Conservation (phyloP, 2,113 vertebrate species). For the Apodemus sylvaticus region DNA sequence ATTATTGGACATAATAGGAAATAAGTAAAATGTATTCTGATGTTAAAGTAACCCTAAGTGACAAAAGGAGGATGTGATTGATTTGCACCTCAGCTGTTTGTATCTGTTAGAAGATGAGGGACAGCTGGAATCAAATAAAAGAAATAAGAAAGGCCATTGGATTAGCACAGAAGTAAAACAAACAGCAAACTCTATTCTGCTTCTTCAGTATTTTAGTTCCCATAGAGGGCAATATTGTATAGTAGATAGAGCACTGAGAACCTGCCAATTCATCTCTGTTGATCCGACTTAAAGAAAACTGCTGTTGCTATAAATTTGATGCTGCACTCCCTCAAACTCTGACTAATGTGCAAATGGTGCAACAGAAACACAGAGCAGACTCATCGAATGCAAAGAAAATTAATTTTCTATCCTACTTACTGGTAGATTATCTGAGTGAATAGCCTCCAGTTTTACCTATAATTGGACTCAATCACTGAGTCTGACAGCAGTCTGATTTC, state of each 20-base stretch:
- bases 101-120: neutral
- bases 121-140: conserved; percentile 30
- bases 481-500: neutral
- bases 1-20: neutral
- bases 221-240: conserved; percentile 89
- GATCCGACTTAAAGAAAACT: conserved; percentile 80
- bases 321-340: conserved; percentile 74
- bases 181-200: neutral
- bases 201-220: conserved; percentile 77
- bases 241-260: conserved; percentile 80
- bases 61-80: neutral
- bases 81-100: neutral
- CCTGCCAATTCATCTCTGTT: conserved; percentile 79
- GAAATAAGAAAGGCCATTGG: conserved; percentile 8
- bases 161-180: neutral
- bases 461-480: conserved; percentile 27
- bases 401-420: conserved; percentile 70
- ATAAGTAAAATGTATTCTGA: neutral
- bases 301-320: conserved; percentile 78
- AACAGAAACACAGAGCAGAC: conserved; percentile 62
- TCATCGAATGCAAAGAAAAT: conserved; percentile 77
- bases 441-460: neutral
- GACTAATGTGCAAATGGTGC: conserved; percentile 73
- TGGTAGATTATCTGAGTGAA: conserved; percentile 40
- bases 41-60: neutral